Conservation (phyloP, 2,113 vertebrate species). For the Melanotaenia duboulayi region DNA sequence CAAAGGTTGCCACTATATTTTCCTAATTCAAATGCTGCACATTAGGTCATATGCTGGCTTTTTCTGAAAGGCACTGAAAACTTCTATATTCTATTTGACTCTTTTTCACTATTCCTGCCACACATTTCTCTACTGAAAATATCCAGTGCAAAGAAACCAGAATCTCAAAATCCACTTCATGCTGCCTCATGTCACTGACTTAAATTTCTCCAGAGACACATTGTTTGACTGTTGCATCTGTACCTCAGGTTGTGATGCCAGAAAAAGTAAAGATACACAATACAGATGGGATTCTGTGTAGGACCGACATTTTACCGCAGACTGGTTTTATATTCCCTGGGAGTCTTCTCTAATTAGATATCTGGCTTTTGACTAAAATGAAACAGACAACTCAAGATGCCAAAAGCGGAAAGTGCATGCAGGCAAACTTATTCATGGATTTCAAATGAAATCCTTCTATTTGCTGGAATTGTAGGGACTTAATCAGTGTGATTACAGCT, state of each 20-base stretch:
- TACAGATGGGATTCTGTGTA: not conserved
- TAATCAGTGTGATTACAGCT: constrained; percentile 34
- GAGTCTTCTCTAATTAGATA: not conserved
- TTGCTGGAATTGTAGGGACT: constrained; percentile 5
- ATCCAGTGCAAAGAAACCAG: no score
- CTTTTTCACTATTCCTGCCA: no score
- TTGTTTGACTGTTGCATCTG: no score
- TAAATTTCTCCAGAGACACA: no score
- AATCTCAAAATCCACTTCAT: no score
- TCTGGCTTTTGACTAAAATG: not conserved
- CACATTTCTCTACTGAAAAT: no score
- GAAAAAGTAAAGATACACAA: not conserved
- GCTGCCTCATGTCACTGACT: no score
- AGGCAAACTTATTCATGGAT: constrained; percentile 1
- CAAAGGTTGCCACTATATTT: no score
- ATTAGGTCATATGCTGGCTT: no score
- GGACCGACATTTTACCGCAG: not conserved
- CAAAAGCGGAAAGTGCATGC: not conserved
- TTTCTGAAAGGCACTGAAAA: no score
- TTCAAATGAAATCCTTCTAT: constrained; percentile 11
- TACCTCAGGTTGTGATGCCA: not conserved
- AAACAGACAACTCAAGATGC: not conserved
- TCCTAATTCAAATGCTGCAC: no score
- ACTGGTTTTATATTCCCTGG: not conserved
- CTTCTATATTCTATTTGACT: no score